phyloP scores from a whole-genome alignment of 2,888 invertebrate genomes.

The Fragum fragum region DNA sequence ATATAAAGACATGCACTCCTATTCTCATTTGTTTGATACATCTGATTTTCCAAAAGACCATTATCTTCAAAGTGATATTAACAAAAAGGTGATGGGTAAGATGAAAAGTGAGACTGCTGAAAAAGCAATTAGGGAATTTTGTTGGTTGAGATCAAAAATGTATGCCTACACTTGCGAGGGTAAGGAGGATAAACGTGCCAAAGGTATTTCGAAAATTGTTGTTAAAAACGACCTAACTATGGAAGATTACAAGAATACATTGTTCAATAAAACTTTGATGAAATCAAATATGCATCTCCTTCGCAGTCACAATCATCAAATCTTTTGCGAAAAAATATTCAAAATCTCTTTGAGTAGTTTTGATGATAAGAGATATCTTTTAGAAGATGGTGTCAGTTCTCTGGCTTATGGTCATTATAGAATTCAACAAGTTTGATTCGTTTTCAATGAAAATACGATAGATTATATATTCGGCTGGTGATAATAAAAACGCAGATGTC shows the following conservation, averaged over 20 bases:
- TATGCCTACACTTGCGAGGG: slow-evolving; percentile 40
- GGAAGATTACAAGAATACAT: background rate
- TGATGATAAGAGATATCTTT: too few species aligned
- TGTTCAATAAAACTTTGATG: too few species aligned
- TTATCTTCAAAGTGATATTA: slow-evolving; percentile 25
- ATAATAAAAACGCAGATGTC: too few species aligned
- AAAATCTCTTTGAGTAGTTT: too few species aligned
- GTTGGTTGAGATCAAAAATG: slow-evolving; percentile 42
- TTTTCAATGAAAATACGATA: too few species aligned
- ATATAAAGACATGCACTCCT: slow-evolving; percentile 38
- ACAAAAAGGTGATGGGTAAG: slow-evolving; percentile 53
- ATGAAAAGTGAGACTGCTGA: slow-evolving; percentile 49
- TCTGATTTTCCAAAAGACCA: slow-evolving; percentile 44
- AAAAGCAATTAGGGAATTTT: slow-evolving; percentile 39
- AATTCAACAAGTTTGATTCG: too few species aligned
- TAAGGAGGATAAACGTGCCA: slow-evolving; percentile 35
- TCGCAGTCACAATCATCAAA: too few species aligned
- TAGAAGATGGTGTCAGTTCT: too few species aligned
- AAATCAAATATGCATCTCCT: too few species aligned
- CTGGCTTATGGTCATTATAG: too few species aligned
- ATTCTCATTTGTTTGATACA: slow-evolving; percentile 42
- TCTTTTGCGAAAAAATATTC: too few species aligned
- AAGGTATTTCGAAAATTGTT: background rate
- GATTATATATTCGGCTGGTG: too few species aligned
- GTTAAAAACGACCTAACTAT: background rate